These are phyloP conservation scores for Taenioides sp. DNA, from an alignment of 2,797 vertebrate genomes.

Conservation along the genomic window DNA sequence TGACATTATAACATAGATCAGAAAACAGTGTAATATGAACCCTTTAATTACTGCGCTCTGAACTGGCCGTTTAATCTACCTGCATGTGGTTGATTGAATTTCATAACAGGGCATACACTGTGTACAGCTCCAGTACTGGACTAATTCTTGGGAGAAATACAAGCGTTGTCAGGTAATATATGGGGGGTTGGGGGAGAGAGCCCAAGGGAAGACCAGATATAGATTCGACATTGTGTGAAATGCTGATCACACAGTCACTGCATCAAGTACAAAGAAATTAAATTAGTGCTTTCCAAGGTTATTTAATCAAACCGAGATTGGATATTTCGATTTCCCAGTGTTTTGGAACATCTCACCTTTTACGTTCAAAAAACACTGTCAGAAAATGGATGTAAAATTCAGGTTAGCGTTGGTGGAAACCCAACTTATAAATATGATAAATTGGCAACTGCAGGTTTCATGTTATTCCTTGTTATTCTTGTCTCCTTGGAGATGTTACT, in stretches of 20 bases:
- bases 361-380: too few species aligned
- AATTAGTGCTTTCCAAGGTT: not conserved
- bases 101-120: not conserved
- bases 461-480: too few species aligned
- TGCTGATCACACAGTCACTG: not conserved
- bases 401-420: too few species aligned
- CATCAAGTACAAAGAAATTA: not conserved
- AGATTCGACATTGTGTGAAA: not conserved
- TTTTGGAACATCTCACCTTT: too few species aligned
- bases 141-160: not conserved
- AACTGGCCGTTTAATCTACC: not conserved
- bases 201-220: constrained; percentile 1
- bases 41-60: not conserved
- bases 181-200: not conserved
- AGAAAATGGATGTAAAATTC: too few species aligned
- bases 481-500: too few species aligned
- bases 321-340: not conserved
- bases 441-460: too few species aligned
- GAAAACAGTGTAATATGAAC: too few species aligned
- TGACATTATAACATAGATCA: too few species aligned
- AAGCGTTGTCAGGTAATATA: not conserved
- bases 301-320: not conserved
- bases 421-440: too few species aligned
- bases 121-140: not conserved
- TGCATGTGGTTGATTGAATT: not conserved